Base-by-base conservation (phyloP, 2,113 vertebrate species). In the Cheirogaleus medius region DNA sequence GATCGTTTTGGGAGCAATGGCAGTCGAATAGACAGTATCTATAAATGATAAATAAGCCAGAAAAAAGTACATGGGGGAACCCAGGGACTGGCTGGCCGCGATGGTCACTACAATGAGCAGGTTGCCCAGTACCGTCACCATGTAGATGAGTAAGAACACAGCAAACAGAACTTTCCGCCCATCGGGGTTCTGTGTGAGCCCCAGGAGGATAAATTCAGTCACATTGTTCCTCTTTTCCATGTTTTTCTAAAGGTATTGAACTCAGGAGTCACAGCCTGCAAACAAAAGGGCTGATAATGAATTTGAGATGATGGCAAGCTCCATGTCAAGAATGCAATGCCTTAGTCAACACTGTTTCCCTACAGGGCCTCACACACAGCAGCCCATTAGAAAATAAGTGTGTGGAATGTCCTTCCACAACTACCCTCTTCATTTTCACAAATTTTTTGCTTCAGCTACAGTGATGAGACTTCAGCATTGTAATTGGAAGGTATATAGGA, bases 31-130 rank as follows among this genome's bases (percentile, higher is more conserved):
- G 39, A 93, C 18, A 78, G 78, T n/a, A 71, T 96, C 90, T 32
- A 95, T 78, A 58, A 98, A 93, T 14, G 94, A 97, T 13, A 97
- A 91, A 78, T 42, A 92, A 84, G 94, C 60, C 47, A 97, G 60
- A 37, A 96, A 95, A 27, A 97, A 82, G 69, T 95, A 96, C 94
- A 93, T 96, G 25, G 95, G 90, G 8, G 94, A 93, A 4, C 9
- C 64, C 58, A 96, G 82, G 3, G 15, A 81, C 1, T 12, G 60
- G 39, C 90, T 98, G 52, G 66, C 18, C 12, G 13, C 20, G 5
- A 84, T 32, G 18, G 97, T 94, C 42, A 95, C 76, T 27, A 97
- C 15, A 21, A 96, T 97, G 68, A 97, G 74, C 29, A 96, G 32
- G 68, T 95, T 98, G 4, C 86, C 90, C 29, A 66, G 27, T 6